Evolutionary conservation across 2,113 vertebrate species (phyloP), one percentile per base, ranked within the genome.

Genomic region (Chitala chitala): DNA sequence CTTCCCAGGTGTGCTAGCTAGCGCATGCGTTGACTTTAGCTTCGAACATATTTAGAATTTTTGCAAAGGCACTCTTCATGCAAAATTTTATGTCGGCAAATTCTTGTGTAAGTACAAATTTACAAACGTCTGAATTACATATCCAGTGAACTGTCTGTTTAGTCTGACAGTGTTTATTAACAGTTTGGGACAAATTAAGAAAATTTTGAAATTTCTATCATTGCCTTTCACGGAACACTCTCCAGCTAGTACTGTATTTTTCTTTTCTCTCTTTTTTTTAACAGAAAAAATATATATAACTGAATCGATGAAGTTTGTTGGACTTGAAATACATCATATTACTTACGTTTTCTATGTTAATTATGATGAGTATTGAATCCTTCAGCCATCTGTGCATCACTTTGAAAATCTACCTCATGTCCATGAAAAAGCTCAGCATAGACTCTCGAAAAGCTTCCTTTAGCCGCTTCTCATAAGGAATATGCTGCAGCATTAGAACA

Each of bases 371-470:
- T 15, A n/a, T 58, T 48, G 46, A 51, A 66, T 36, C 31, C 46
- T 64, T 2, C 44, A 44, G 64, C 38, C 63, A 46, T 75, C 26
- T 29, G 53, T 58, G 42, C 46, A 24, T 61, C 55, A 20, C 56
- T 65, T 58, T 65, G 13, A 76, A 38, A 65, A 72, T 72, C 75
- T 76, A 76, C 75, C 75, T 76, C 75, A 76, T 76, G 61, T 65
- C 44, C 10, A 29, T 48, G 42, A 70, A 61, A 13, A 26, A 26
- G 22, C 22, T 24, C 33, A 24, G 42, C 24, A 24, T 26, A 70
- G 4, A 13, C 55, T 53, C 55, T 50, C 9, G 24, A 17, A 29
- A 33, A 22, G 61, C 71, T 26, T 61, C 42, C 36, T 24, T 12
- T 38, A 13, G 58, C 69, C 42, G 51, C 58, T 64, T 38, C 58